These are phyloP conservation scores for Apeltes quadracus DNA, from an alignment of 2,113 vertebrate genomes.

Conservation along the genomic window DNA sequence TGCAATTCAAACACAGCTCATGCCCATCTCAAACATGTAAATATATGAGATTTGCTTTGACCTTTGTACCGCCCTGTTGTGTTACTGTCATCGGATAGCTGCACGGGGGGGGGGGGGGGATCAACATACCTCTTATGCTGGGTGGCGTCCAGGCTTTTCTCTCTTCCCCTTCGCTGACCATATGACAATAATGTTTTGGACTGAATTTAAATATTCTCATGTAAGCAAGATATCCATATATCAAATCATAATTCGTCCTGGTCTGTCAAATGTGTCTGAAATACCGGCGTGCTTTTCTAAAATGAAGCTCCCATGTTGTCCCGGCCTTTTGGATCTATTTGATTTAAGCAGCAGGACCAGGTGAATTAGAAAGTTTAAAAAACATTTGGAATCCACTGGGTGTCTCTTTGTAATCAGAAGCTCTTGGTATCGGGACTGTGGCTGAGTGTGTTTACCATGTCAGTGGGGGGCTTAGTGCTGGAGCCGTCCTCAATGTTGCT, in stretches of 20 bases:
- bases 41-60: background rate
- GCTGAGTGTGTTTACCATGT: conserved; percentile 27
- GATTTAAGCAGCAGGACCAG: conserved; percentile 19
- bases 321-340: background rate
- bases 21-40: background rate
- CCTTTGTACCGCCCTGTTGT: conserved; percentile 20
- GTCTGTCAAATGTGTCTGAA: conserved; percentile 1
- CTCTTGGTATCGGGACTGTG: conserved; percentile 41
- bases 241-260: background rate
- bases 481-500: conserved; percentile 62
- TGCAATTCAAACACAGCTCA: no score
- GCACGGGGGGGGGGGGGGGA: background rate
- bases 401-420: background rate
- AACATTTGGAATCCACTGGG: background rate
- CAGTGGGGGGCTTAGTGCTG: conserved; percentile 28
- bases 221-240: conserved; percentile 13
- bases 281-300: background rate
- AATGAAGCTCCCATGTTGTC: background rate
- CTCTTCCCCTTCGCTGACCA: conserved; percentile 4
- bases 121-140: conserved; percentile 19
- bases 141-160: background rate
- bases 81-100: conserved; percentile 40
- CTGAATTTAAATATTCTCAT: background rate
- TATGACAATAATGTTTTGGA: conserved; percentile 2
- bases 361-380: conserved; percentile 24